phyloP scores from a whole-genome alignment of 2,888 invertebrate species.

The Emmelina monodactyla region DNA sequence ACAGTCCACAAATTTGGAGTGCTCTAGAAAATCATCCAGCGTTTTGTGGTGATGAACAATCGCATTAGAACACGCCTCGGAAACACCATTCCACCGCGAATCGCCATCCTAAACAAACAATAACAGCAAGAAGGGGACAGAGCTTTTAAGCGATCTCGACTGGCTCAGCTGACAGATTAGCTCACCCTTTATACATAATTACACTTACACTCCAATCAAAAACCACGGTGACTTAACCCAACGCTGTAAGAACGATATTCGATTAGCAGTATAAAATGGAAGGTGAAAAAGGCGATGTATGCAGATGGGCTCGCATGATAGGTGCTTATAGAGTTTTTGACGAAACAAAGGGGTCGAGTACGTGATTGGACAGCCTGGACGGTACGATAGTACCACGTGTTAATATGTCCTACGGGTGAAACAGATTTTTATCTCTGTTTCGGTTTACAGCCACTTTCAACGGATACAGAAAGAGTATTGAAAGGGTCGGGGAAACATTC shows the following conservation, averaged over 20 bases:
- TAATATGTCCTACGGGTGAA: slow-evolving; percentile 32
- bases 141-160: slow-evolving; percentile 61
- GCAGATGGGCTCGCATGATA: slow-evolving; percentile 44
- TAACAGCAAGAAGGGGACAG: slow-evolving; percentile 47
- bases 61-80: slow-evolving; percentile 58
- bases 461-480: neutral
- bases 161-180: slow-evolving; percentile 64
- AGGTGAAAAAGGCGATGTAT: slow-evolving; percentile 18
- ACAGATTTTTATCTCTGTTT: slow-evolving; percentile 19
- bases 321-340: slow-evolving; percentile 56
- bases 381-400: slow-evolving; percentile 33
- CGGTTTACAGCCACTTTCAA: slow-evolving; percentile 1
- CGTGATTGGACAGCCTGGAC: slow-evolving; percentile 25
- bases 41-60: slow-evolving; percentile 47
- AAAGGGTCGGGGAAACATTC: too few species aligned
- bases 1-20: neutral
- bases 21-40: slow-evolving; percentile 16
- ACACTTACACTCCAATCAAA: slow-evolving; percentile 17
- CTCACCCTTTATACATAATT: slow-evolving; percentile 39
- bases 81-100: slow-evolving; percentile 54
- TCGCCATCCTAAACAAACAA: slow-evolving; percentile 64
- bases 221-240: slow-evolving; percentile 11
- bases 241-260: slow-evolving; percentile 19
- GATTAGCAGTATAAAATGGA: slow-evolving; percentile 6
- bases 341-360: slow-evolving; percentile 35